Base-by-base conservation (phyloP, 2,113 vertebrate genomes). In the Corythornis madagascariensis region DNA sequence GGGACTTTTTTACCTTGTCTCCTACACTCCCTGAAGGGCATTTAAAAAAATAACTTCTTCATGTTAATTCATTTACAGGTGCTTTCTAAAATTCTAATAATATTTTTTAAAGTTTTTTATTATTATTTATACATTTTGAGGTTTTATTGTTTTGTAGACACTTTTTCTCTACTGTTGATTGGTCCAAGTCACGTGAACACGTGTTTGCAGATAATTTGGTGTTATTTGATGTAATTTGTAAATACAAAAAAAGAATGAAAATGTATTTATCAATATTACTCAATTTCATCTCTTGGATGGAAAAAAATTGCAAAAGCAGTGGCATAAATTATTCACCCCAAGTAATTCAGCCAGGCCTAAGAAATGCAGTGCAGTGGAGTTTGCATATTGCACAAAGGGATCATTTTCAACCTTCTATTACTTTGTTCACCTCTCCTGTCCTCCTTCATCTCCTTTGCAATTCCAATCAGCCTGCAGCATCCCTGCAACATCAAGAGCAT, bases 391-490 rank as follows among this genome's bases (percentile, higher is more conserved):
- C 64, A 93, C 75, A 92, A 93, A 96, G 48, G 43, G 64, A 87
- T 89, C 17, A 48, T 91, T 95, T 93, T 11, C 92, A 88, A 88
- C 50, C 35, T 75, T 80, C 94, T 95, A 66, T 90, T 78, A 74
- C 35, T 92, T 90, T 88, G 38, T 74, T 93, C 81, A 92, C 84
- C 81, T 83, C 60, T 83, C 35, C 91, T 92, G 78, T 75, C 82
- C 43, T 92, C 74, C 61, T 81, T 88, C 71, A 53, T 85, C 75
- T 90, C 80, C 64, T 95, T 93, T 93, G 82, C 78, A 96, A 94
- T 96, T 95, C 91, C 75, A 92, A 77, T 93, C 91, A 83, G 81
- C 56, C 52, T 91, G 74, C 52, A 92, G 79, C 90, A 92, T 72
- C 59, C 48, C 50, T 63, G 77, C 74, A 74, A 89, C 82, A 92